A percentile compares a stretch with the other conserved stretches of the same genome.
These are phyloP conservation scores for Eulithis testata DNA, from an alignment of 2,888 invertebrate genomes.

Conservation along the genomic window DNA sequence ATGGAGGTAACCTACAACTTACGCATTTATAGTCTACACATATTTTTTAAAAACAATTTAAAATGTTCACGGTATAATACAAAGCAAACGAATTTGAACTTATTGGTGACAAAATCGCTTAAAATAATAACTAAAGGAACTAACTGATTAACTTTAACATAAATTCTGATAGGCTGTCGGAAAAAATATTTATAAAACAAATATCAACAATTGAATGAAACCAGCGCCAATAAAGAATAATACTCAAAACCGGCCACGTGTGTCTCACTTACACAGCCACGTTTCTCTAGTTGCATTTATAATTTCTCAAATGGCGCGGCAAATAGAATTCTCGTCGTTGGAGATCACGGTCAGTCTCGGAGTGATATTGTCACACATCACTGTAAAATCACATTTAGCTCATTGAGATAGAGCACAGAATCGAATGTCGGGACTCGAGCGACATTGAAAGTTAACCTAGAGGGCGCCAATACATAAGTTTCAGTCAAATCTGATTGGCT, in stretches of 20 bases:
- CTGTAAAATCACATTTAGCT: constrained; percentile 24
- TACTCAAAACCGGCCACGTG: not conserved
- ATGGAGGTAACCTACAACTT: constrained; percentile 62
- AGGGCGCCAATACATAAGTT: not conserved
- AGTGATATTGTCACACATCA: constrained; percentile 26
- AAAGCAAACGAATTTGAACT: constrained; percentile 65
- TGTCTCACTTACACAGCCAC: not conserved
- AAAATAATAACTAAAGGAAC: constrained; percentile 63
- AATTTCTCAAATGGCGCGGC: constrained; percentile 7
- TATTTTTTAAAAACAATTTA: constrained; percentile 22
- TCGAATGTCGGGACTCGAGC: not conserved
- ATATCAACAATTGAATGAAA: constrained; percentile 61
- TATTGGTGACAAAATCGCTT: constrained; percentile 59
- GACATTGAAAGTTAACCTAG: not conserved
- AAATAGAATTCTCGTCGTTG: constrained; percentile 52
- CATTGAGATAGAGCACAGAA: constrained; percentile 11
- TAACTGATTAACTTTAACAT: constrained; percentile 61
- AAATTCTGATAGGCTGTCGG: constrained; percentile 53
- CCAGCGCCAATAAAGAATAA: constrained; percentile 17
- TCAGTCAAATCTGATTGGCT: constrained; percentile 4
- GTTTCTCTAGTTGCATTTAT: not conserved
- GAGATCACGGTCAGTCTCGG: constrained; percentile 44
- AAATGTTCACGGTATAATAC: constrained; percentile 23
- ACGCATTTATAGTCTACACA: constrained; percentile 62
- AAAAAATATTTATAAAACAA: constrained; percentile 79